Evolutionary conservation across 2,113 vertebrate genomes (phyloP), one percentile per base, ranked within the genome.

Genomic region (Xenotilapia longispinis): DNA sequence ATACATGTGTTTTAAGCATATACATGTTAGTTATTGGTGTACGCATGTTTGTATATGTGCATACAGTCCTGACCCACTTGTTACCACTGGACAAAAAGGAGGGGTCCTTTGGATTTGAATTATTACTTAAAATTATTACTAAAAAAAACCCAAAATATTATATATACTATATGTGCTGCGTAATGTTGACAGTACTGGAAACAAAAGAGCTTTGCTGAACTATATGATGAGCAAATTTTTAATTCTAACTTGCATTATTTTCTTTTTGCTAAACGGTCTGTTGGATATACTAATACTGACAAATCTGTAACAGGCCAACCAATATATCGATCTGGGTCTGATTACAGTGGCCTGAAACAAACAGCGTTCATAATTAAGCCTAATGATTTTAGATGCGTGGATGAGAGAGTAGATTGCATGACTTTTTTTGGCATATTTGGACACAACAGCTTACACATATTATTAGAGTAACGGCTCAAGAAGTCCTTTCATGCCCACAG

Each of bases 131-230:
- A 63, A 63, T 63, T 63, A 63, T n/a, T n/a, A 3, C 31, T 36
- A 11, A 63, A 63, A 63, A 63, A 3, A 0, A 0, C 5, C 51
- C 2, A 7, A 63, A 19, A 63, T 36, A 36, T 63, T 63, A 63
- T 63, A 63, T 63, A 63, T 63, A 0, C 58, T 63, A n/a, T 36
- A 63, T 63, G 68, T 47, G 21, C 6, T 75, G 14, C 68, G 11
- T 75, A 75, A 26, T 28, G 21, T 26, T 28, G 40, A 47, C 40
- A 73, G 38, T 26, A 26, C 40, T 73, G 68, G 40, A 75, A 47
- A 47, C 68, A 75, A 75, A 47, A 17, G 14, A 47, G 68, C 68
- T 28, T 45, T 73, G 21, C 40, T 73, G 21, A 42, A 70, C 68
- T 45, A 23, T 28, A 28, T 75, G 1, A 75, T 28, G 9, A 75